A percentile compares a stretch with the other conserved stretches of the same genome.
Conservation (phyloP, 2,113 vertebrate genomes). For the Guaruba guarouba region DNA sequence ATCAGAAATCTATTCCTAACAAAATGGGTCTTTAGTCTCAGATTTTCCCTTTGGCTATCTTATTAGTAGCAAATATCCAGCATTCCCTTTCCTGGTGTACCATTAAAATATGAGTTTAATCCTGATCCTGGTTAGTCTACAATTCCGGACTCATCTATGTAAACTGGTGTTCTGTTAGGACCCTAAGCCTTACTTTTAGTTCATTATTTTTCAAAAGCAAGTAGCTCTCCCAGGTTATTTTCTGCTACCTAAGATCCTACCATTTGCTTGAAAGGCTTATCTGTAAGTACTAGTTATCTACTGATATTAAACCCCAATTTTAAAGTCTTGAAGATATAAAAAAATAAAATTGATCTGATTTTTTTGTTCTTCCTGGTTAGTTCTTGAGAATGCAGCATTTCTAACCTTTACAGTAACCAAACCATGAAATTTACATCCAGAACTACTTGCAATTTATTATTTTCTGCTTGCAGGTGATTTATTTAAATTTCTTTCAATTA, state of each 20-base stretch:
- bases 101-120: background rate
- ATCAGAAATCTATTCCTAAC: background rate
- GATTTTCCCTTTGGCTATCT: background rate
- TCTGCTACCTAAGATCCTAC: background rate
- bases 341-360: background rate
- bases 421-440: background rate
- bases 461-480: background rate
- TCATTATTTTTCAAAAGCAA: background rate
- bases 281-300: background rate
- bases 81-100: background rate
- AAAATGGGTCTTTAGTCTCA: background rate
- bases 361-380: background rate
- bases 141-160: background rate
- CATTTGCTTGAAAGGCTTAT: background rate
- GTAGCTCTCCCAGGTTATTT: background rate
- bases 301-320: background rate
- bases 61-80: background rate
- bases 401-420: background rate
- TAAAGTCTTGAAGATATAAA: background rate
- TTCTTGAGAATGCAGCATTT: background rate
- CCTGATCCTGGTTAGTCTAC: background rate
- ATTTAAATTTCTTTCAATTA: background rate
- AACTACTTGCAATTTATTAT: background rate
- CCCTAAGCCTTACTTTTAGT: background rate
- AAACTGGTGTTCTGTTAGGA: background rate